A percentile compares a stretch with the other conserved stretches of the same genome.
These are phyloP conservation scores for Catocala nupta DNA, from an alignment of 2,888 invertebrate genomes.

Conservation along the genomic window DNA sequence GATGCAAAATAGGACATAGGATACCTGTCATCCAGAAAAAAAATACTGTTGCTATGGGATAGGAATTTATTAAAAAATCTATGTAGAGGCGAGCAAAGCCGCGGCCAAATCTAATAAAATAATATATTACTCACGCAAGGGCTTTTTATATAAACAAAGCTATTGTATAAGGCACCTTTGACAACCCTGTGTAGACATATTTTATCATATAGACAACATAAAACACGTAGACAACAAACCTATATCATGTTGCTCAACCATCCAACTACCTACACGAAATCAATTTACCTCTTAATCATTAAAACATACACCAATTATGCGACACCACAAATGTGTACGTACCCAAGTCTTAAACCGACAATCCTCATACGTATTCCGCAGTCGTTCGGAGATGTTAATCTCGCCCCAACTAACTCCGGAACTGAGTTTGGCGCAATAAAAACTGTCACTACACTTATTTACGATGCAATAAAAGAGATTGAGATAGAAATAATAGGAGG, in stretches of 20 bases:
- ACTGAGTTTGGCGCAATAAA: conserved; percentile 78
- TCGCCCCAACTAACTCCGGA: conserved; percentile 68
- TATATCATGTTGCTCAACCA: too few relatives aligned
- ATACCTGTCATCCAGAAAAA: too few relatives aligned
- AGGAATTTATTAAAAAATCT: too few relatives aligned
- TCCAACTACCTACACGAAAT: conserved; percentile 6
- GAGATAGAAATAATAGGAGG: conserved; percentile 65
- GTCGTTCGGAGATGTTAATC: conserved; percentile 75
- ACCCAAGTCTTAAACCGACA: conserved; percentile 49
- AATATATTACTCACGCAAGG: too few relatives aligned
- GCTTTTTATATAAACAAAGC: too few relatives aligned
- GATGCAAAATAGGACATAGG: too few relatives aligned
- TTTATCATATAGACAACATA: too few relatives aligned
- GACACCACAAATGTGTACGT: conserved; percentile 54
- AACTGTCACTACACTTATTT: conserved; percentile 82
- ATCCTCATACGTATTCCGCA: conserved; percentile 71
- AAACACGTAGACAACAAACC: too few relatives aligned
- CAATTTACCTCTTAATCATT: conserved; percentile 38
- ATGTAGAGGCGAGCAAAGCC: too few relatives aligned
- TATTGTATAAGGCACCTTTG: too few relatives aligned
- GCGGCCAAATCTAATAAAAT: too few relatives aligned
- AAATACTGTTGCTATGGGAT: too few relatives aligned
- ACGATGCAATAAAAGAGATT: conserved; percentile 80
- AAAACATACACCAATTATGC: conserved; percentile 39
- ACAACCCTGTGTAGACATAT: not conserved